These are phyloP conservation scores for Archips xylosteana DNA, from an alignment of 2,888 invertebrate genomes.

Conservation along the genomic window DNA sequence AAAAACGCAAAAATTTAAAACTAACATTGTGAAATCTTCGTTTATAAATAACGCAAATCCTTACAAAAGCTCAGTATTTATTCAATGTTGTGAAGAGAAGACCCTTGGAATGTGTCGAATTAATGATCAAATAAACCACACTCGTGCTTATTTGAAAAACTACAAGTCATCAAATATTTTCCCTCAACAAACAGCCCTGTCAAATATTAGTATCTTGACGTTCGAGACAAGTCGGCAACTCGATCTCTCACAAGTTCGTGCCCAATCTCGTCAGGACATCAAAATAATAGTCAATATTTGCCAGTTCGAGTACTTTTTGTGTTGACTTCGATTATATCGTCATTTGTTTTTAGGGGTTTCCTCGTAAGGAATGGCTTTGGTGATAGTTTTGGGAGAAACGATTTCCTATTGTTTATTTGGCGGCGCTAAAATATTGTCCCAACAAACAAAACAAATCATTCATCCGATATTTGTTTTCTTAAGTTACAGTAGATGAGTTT, in stretches of 20 bases:
- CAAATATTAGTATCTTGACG: conserved; percentile 33
- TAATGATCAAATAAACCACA: not conserved
- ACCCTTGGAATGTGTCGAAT: not conserved
- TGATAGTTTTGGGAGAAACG: conserved; percentile 21
- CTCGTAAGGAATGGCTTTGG: not conserved
- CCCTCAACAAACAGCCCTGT: conserved; percentile 10
- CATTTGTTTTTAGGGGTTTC: conserved; percentile 32
- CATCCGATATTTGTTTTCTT: no score
- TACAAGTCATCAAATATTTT: conserved; percentile 31
- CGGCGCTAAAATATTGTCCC: not conserved
- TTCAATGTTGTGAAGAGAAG: not conserved
- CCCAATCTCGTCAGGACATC: conserved; percentile 30
- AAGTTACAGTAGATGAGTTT: no score
- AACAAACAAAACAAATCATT: not conserved
- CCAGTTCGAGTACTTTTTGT: conserved; percentile 33
- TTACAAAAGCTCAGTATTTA: not conserved
- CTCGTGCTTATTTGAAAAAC: conserved; percentile 18
- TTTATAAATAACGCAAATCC: not conserved
- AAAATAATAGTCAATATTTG: conserved; percentile 37
- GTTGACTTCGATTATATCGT: conserved; percentile 38
- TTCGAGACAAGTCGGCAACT: conserved; percentile 5
- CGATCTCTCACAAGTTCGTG: conserved; percentile 21
- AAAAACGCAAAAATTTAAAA: not conserved
- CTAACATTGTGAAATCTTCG: not conserved
- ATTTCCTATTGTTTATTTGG: conserved; percentile 4